phyloP scores from a whole-genome alignment of 2,797 vertebrate genomes.

The Ispidina lecontei region DNA sequence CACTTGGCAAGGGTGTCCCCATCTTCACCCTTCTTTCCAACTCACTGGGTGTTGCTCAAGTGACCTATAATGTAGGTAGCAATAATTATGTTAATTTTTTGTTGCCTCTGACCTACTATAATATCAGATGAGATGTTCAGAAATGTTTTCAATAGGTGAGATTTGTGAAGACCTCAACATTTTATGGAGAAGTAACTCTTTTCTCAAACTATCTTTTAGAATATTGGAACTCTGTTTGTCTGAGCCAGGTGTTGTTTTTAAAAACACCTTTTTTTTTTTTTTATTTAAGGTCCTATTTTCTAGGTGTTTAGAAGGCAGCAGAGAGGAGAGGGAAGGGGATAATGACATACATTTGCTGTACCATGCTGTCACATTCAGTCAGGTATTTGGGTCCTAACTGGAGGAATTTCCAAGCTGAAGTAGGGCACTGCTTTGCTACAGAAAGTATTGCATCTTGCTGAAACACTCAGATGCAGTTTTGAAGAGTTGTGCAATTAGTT shows the following conservation, averaged over 20 bases:
- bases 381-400: not conserved
- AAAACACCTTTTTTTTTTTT: not conserved
- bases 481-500: slow-evolving; percentile 1
- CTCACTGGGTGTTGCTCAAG: not conserved
- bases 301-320: not conserved
- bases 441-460: not conserved
- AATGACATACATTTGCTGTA: slow-evolving; percentile 2
- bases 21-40: not conserved
- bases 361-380: not conserved
- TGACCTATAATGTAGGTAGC: not conserved
- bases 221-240: not conserved
- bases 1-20: not conserved
- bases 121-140: not conserved
- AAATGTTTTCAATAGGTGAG: not conserved
- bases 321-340: not conserved
- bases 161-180: not conserved
- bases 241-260: not conserved
- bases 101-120: not conserved
- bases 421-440: slow-evolving; percentile 1
- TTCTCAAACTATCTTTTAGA: not conserved
- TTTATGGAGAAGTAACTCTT: not conserved
- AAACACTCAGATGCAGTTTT: not conserved
- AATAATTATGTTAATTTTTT: not conserved
- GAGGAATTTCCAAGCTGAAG: not conserved
- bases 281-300: not conserved